A percentile compares a stretch with the other conserved stretches of the same genome.
These are phyloP conservation scores for Lutraria rhynchaena DNA, from an alignment of 1,140 invertebrate genomes.

Conservation along the genomic window DNA sequence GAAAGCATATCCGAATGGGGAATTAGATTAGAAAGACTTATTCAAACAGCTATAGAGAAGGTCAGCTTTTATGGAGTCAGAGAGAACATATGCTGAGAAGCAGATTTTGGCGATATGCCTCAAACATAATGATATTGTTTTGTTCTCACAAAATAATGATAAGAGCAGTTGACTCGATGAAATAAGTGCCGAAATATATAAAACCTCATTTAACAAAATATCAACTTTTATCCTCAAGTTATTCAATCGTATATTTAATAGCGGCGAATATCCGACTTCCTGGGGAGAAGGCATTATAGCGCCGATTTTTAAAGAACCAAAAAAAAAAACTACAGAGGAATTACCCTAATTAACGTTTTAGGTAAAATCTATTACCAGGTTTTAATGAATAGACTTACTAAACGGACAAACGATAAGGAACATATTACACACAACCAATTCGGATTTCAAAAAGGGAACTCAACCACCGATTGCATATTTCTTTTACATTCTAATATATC, in stretches of 20 bases:
- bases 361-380: slow-evolving; percentile 9
- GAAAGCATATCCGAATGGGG: too few relatives aligned
- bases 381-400: slow-evolving; percentile 1
- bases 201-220: too few relatives aligned
- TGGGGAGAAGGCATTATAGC: slow-evolving; percentile 1
- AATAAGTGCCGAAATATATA: too few relatives aligned
- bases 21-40: too few relatives aligned
- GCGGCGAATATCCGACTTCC: background rate
- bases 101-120: too few relatives aligned
- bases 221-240: too few relatives aligned
- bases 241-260: slow-evolving; percentile 1
- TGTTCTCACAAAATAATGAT: slow-evolving; percentile 8
- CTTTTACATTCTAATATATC: slow-evolving; percentile 15
- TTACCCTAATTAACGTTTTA: slow-evolving; percentile 5
- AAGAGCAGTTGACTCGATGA: background rate
- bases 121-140: too few relatives aligned
- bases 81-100: too few relatives aligned
- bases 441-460: slow-evolving; percentile 12
- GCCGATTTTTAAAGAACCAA: slow-evolving; percentile 11
- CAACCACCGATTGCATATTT: slow-evolving; percentile 3
- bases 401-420: background rate
- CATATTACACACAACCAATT: background rate
- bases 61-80: too few relatives aligned
- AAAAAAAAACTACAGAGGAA: background rate
- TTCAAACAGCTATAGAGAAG: too few relatives aligned